Percentiles rank a stretch among this genome's conserved stretches.
These are phyloP conservation scores for Apeltes quadracus DNA, from an alignment of 2,113 vertebrate genomes.

Conservation along the genomic window DNA sequence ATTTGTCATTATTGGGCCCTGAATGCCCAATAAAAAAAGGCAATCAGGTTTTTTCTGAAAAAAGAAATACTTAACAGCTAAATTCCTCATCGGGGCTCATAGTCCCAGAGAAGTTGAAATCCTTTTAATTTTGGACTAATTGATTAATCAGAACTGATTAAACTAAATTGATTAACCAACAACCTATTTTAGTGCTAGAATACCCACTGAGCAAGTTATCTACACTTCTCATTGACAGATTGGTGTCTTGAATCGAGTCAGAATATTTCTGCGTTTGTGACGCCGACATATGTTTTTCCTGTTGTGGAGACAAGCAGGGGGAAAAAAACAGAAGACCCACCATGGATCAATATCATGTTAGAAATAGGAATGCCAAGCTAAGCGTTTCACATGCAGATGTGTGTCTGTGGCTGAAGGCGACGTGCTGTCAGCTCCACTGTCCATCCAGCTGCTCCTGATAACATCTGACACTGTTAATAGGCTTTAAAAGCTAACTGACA, in stretches of 20 bases:
- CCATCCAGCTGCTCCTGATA: conserved; percentile 50
- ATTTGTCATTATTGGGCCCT: background rate
- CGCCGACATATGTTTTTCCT: conserved; percentile 1
- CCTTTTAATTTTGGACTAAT: background rate
- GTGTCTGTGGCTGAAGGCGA: conserved; percentile 20
- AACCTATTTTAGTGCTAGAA: background rate
- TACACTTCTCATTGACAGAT: background rate
- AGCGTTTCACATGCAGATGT: background rate
- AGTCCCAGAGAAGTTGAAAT: background rate
- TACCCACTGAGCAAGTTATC: background rate
- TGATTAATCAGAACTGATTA: background rate
- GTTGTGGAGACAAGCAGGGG: background rate
- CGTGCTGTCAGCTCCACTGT: conserved; percentile 38
- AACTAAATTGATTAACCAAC: background rate
- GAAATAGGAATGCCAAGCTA: background rate
- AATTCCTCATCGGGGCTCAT: background rate
- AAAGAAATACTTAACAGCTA: too few species aligned
- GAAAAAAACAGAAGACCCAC: background rate
- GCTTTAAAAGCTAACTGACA: conserved; percentile 62
- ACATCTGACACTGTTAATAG: conserved; percentile 58
- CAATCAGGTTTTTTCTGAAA: too few species aligned
- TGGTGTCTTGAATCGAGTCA: background rate
- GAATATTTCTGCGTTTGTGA: background rate
- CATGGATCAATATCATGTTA: conserved; percentile 7
- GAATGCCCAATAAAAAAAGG: too few species aligned